These are phyloP conservation scores for Meloidogyne hapla DNA, from an alignment of 1,140 invertebrate species.

Conservation along the genomic window DNA sequence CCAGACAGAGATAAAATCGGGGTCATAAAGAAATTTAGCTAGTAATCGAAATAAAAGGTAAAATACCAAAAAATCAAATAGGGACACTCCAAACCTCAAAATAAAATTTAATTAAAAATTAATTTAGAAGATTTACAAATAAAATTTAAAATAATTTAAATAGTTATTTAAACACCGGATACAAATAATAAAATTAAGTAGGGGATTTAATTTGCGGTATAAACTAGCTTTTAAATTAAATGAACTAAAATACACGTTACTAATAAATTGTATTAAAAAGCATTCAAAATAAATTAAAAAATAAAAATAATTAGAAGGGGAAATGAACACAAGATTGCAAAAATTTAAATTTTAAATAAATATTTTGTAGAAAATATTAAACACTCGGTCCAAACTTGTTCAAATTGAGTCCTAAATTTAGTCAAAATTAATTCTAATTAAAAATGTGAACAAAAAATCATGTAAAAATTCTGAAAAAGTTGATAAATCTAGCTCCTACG, in stretches of 20 bases:
- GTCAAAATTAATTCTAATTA: no score
- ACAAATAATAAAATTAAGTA: neutral
- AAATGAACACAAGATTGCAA: neutral
- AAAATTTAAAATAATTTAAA: slow-evolving; percentile 3
- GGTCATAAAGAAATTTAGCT: no score
- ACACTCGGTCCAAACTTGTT: no score
- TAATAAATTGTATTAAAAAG: neutral
- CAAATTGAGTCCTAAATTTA: no score
- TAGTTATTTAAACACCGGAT: slow-evolving; percentile 5
- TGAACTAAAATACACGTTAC: neutral
- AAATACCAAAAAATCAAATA: no score
- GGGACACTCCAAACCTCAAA: no score
- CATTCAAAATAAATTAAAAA: slow-evolving; percentile 1
- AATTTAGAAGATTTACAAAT: neutral
- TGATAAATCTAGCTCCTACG: no score
- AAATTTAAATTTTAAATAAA: neutral
- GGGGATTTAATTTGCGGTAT: neutral
- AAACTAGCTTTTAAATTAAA: neutral
- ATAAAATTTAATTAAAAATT: neutral
- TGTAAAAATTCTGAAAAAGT: no score
- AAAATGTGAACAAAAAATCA: no score
- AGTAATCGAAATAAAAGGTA: no score
- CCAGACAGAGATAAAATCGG: no score
- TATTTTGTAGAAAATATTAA: neutral
- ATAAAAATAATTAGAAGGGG: neutral